A percentile compares a stretch with the other conserved stretches of the same genome.
These are phyloP conservation scores for Danio aesculapii DNA, from an alignment of 2,797 vertebrate species.

Conservation along the genomic window DNA sequence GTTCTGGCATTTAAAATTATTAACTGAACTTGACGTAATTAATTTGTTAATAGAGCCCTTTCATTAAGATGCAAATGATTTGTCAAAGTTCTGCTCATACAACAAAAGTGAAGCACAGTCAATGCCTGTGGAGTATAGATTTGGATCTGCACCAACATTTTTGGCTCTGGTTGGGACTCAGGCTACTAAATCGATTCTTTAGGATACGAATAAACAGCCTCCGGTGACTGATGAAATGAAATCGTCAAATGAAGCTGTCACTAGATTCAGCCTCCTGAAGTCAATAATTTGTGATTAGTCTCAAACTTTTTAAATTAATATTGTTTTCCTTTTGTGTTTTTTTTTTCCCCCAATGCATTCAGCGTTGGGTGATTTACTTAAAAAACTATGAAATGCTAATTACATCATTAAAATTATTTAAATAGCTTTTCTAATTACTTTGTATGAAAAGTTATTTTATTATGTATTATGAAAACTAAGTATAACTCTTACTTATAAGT, in stretches of 20 bases:
- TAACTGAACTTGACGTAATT: constrained; percentile 18
- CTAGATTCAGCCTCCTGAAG: not conserved
- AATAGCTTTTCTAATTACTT: too few relatives aligned
- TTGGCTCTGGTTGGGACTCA: constrained; percentile 11
- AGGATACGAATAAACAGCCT: constrained; percentile 17
- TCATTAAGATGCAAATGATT: not conserved
- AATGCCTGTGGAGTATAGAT: not conserved
- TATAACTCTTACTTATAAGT: too few relatives aligned
- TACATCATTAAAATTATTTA: too few relatives aligned
- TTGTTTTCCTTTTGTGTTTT: not conserved
- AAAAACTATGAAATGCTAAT: too few relatives aligned
- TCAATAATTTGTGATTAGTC: constrained; percentile 13
- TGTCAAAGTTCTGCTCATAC: not conserved
- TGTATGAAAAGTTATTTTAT: too few relatives aligned
- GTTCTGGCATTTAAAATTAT: constrained; percentile 22
- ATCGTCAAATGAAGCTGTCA: constrained; percentile 22
- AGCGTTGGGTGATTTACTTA: too few relatives aligned
- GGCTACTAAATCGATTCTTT: constrained; percentile 21
- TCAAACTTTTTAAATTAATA: not conserved
- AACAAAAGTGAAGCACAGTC: not conserved
- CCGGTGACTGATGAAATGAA: constrained; percentile 21
- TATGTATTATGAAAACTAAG: too few relatives aligned
- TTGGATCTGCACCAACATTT: constrained; percentile 9
- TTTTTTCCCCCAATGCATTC: not conserved
- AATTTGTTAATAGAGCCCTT: not conserved